Evolutionary conservation across 2,888 invertebrate species (phyloP), one percentile per base, ranked within the genome.

Genomic region (Tenthredo scrophulariae): DNA sequence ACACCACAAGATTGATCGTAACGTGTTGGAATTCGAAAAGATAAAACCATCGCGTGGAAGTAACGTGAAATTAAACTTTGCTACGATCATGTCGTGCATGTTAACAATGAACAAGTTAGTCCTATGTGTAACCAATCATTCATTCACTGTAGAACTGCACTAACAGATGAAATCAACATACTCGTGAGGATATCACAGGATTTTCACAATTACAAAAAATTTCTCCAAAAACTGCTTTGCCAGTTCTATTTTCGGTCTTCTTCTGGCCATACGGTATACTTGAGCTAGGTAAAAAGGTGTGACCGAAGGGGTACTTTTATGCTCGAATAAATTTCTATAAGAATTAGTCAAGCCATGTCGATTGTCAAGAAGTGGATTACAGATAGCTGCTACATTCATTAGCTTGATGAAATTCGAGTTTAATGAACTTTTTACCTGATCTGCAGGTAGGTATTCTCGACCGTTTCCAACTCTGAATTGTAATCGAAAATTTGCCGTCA

Each of bases 21-120:
- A 80, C 80, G 80, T 80, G 80, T 40, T 29, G 80, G 62, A 62
- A 80, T 80, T 40, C 80, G 40, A 62, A 80, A 18, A 80, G 62
- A 80, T 80, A 80, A 80, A 80, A 80, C 80, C 33, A 80, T 80
- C 80, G 80, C 80, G 80, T 80, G 80, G 26, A 62, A 80, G 62
- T 62, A 80, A 80, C 62, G 80, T 40, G 22, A 62, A 80, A 80
- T 15, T 58, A 0, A 80, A 62, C 80, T 62, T 33, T 9, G 37
- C 40, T 18, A 37, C 40, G 22, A 80, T 58, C 58, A 62, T 58
- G 37, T 37, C 58, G 22, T 40, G 58, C 15, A 79, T 79, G 50
- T 79, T 79, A 79, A 79, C 79, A 79, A 79, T 79, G 58, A n/a
- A 62, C 62, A 22, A 43, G 40, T 13, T 15, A 80, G 40, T 29